Evolutionary conservation across 2,113 vertebrate species (phyloP).

Genomic region (Chitala chitala): DNA sequence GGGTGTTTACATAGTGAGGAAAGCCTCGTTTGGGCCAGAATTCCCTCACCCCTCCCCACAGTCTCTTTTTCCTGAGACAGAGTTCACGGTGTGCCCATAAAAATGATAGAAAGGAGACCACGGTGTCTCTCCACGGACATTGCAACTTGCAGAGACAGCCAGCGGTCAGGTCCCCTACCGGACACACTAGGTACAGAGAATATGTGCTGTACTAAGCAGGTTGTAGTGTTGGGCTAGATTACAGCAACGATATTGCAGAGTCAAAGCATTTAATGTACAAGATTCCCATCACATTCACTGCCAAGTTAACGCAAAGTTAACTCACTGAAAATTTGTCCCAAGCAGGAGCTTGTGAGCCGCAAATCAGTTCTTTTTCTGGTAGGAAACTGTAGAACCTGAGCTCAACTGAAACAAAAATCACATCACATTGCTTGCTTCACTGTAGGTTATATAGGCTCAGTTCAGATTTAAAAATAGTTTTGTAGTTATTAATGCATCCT

Average conservation of each 20-base stretch:
- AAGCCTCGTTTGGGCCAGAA: not conserved
- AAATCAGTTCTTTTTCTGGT: not conserved
- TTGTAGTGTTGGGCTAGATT: too few relatives aligned
- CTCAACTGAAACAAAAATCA: slow-evolving; percentile 19
- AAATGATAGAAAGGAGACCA: too few relatives aligned
- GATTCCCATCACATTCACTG: not conserved
- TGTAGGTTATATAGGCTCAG: slow-evolving; percentile 7
- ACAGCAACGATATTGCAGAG: too few relatives aligned
- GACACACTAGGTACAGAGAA: too few relatives aligned
- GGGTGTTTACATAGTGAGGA: not conserved
- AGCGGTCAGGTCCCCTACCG: too few relatives aligned
- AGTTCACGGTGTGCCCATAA: too few relatives aligned
- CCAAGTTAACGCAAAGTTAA: not conserved
- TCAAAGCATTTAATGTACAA: too few relatives aligned
- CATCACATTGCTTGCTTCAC: not conserved
- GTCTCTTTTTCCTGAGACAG: too few relatives aligned
- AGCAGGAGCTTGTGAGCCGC: not conserved
- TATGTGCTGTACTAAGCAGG: too few relatives aligned
- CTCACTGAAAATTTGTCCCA: not conserved
- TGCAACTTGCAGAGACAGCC: too few relatives aligned
- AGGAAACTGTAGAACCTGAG: not conserved
- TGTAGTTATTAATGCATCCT: slow-evolving; percentile 21
- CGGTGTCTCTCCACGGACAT: too few relatives aligned
- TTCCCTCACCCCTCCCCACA: too few relatives aligned
- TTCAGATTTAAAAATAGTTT: slow-evolving; percentile 23